Evolutionary conservation across 2,888 invertebrate species (phyloP), one percentile per base, ranked within the genome.

Genomic region (Tiliacea aurago): DNA sequence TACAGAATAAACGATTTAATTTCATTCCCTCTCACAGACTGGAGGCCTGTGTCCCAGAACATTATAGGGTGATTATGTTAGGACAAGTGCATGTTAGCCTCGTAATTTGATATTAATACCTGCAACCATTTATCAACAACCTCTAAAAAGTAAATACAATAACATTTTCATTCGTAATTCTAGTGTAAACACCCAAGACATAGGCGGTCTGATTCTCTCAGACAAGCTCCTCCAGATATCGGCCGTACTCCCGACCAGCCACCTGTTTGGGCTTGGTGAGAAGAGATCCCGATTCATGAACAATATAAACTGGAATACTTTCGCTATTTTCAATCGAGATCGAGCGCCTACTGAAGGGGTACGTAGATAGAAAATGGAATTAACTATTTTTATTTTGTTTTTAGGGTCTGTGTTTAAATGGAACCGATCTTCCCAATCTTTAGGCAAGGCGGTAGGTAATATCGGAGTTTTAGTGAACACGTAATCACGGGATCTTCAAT

Each of bases 221-320:
- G 97, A 98, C 91, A 98, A 98, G 89, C 97, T 98, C 89, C 93
- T 98, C 0, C 98, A 98, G 93, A 91, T 98, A 10, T 96, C 96
- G 0, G 91, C 94, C 0, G 88, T 98, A 0, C 89, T 98, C 23
- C 97, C 98, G 0, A 97, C 98, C 0, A 92, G 95, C 41, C 95
- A 96, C 72, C 94, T 98, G 78, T 98, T 98, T 91, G 98, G 98
- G 0, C 92, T 98, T 41, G 98, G 98, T 1, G 98, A 98, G 91
- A 97, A 97, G 82, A 95, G 97, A 68, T 96, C 97, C 1, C 91
- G 95, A 41, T 96, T 98, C 78, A 93, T 97, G 86, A 94, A 98
- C 68, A 96, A 97, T 63, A 96, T 97, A 41, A 95, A 97, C 80
- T 98, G 98, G 98, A 96, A 97, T 72, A 96, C 96, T 0, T 97